Base-by-base conservation (phyloP, 2,113 vertebrate genomes). In the Bungarus multicinctus region DNA sequence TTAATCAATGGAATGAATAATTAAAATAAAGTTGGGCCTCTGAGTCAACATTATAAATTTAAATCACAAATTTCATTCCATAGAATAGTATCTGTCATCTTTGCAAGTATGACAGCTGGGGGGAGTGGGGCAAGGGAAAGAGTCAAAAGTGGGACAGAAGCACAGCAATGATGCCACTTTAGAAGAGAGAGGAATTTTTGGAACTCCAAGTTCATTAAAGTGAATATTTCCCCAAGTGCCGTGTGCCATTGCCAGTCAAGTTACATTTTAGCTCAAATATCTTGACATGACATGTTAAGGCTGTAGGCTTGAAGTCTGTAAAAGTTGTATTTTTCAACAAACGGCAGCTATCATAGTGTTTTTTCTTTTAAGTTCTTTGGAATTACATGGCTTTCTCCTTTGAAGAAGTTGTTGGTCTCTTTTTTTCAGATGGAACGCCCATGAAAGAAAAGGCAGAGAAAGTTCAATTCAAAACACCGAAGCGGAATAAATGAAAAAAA, bases 371-470 rank as follows among this genome's bases (percentile, higher is more conserved):
- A 96, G 18, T 64, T 95, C 93, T 94, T 92, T 93, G 23, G 0
- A 0, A 0, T 93, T 91, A 92, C 74, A 45, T 9, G 57, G 64
- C n/a, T 88, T 92, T 53, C 81, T 91, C 89, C 92, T 11, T 85
- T 91, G 92, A 85, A 89, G 64, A 96, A 96, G 91, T 90, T 96
- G 94, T 96, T 95, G 95, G 95, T 64, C 60, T 14, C 74, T 96
- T 96, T 97, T 94, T 94, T 60, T 94, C 45, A 94, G 92, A 87
- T 96, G 93, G 95, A 96, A 89, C 54, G 22, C 64, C 91, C 87
- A 95, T 96, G 94, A 96, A 96, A 93, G 14, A 95, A 95, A 96
- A 96, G 92, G 94, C 93, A 39, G 89, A 95, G 93, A 74, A 89
- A 94, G 57, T 92, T 95, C 93, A 95, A 89, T 94, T 95, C 95